Evolutionary conservation across 2,797 vertebrate species (phyloP).

Genomic region (Fistularia commersonii): DNA sequence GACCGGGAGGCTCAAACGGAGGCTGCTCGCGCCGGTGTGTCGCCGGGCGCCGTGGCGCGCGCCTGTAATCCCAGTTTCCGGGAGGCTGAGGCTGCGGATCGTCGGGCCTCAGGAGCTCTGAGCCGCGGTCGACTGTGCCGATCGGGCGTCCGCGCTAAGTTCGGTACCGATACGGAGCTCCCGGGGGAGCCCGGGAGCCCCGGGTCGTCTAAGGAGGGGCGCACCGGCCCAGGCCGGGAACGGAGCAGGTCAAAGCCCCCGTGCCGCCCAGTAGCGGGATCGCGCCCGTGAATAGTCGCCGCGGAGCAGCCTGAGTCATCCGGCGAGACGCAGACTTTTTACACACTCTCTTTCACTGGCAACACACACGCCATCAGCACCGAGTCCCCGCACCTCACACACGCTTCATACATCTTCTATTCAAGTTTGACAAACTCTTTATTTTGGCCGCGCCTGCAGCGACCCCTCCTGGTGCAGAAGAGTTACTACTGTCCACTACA

Average conservation of each 20-base stretch:
- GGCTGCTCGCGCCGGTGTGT: too few species aligned
- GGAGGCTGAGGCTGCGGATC: conserved; percentile 59
- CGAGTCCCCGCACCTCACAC: too few species aligned
- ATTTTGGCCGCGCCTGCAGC: too few species aligned
- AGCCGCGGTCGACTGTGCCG: conserved; percentile 59
- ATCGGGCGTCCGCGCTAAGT: conserved; percentile 55
- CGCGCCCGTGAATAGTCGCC: conserved; percentile 64
- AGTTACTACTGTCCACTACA: too few species aligned
- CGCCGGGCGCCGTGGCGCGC: conserved; percentile 36
- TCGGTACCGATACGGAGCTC: conserved; percentile 60
- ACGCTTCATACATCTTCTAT: not conserved
- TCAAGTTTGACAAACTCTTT: too few species aligned
- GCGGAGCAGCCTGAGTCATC: conserved; percentile 53
- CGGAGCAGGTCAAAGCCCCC: conserved; percentile 72
- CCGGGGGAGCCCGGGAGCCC: conserved; percentile 38
- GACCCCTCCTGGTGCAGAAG: too few species aligned
- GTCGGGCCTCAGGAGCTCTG: conserved; percentile 63
- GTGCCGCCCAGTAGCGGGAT: conserved; percentile 66
- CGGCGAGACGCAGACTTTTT: conserved; percentile 56
- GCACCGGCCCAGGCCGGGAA: conserved; percentile 67
- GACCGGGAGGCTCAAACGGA: too few species aligned
- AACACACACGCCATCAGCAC: not conserved
- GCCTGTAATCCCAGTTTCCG: conserved; percentile 17
- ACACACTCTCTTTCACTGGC: too few species aligned
- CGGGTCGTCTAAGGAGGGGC: conserved; percentile 67